Conservation (phyloP, 1,140 invertebrate species). For the Trichoplusia ni region DNA sequence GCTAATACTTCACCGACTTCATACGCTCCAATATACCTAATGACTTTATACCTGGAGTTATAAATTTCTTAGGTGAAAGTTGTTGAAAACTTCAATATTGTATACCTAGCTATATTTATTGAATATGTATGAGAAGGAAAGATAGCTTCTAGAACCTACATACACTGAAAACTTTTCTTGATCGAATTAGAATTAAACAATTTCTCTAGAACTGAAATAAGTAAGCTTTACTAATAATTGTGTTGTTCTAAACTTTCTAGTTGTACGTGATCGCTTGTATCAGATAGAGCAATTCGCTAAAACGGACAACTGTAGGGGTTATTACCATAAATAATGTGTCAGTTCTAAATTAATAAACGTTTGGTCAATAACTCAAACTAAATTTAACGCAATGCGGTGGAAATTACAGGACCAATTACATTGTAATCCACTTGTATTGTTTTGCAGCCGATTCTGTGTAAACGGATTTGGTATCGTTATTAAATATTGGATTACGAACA, state of each 20-base stretch:
- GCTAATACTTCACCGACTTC: not conserved
- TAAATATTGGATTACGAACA: too few species aligned
- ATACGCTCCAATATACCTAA: too few species aligned
- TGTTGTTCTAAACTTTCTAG: slow-evolving; percentile 9
- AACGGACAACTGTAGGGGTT: slow-evolving; percentile 51
- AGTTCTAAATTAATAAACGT: slow-evolving; percentile 63
- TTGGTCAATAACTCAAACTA: slow-evolving; percentile 62
- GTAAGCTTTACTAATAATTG: not conserved
- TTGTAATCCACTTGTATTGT: slow-evolving; percentile 48
- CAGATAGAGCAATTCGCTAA: slow-evolving; percentile 35
- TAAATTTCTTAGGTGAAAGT: too few species aligned
- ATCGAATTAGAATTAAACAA: too few species aligned
- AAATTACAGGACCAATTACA: slow-evolving; percentile 48
- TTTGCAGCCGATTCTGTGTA: slow-evolving; percentile 12
- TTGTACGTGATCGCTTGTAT: slow-evolving; percentile 32
- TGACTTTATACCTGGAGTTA: too few species aligned
- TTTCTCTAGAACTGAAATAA: too few species aligned
- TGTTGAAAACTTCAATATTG: too few species aligned
- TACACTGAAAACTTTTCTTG: too few species aligned
- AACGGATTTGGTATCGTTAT: too few species aligned
- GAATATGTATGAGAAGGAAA: too few species aligned
- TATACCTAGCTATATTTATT: too few species aligned
- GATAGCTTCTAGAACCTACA: too few species aligned
- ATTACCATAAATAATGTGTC: slow-evolving; percentile 58
- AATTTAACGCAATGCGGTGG: slow-evolving; percentile 54